Conservation (phyloP, 2,797 vertebrate species). For the Enteromius radiatus region DNA sequence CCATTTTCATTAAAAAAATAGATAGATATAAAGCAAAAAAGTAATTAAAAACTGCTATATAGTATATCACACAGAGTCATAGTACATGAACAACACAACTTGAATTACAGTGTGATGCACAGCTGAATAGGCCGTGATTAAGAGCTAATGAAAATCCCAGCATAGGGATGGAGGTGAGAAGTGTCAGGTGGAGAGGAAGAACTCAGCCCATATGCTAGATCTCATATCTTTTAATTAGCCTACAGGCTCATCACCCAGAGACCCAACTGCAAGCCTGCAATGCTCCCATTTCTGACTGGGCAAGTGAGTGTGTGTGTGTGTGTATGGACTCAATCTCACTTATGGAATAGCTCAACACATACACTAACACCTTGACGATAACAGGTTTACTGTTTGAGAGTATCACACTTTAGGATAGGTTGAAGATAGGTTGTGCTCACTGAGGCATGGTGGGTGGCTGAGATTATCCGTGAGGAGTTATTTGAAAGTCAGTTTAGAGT, state of each 20-base stretch:
- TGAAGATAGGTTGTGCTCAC: conserved; percentile 19
- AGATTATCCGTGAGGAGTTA: conserved; percentile 18
- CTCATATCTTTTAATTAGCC: conserved; percentile 53
- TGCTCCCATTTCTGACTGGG: neutral
- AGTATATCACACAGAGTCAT: neutral
- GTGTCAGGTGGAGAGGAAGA: conserved; percentile 39
- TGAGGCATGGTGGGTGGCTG: conserved; percentile 20
- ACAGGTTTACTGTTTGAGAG: neutral
- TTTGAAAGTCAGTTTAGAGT: conserved; percentile 15
- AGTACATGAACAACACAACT: neutral
- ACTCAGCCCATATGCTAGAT: conserved; percentile 42
- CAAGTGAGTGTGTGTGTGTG: neutral
- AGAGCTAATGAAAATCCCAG: conserved; percentile 49
- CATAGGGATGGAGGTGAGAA: conserved; percentile 39
- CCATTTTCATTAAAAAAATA: neutral
- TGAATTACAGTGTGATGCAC: conserved; percentile 4
- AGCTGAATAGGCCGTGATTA: conserved; percentile 43
- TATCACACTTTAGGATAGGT: conserved; percentile 25
- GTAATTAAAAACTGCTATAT: neutral
- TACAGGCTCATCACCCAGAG: conserved; percentile 19
- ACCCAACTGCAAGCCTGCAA: conserved; percentile 13
- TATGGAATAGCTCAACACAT: neutral
- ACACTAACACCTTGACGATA: neutral
- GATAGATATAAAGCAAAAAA: neutral
- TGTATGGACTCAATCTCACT: neutral